Base-by-base conservation (phyloP, 2,888 invertebrate genomes). In the Agonopterix subpropinquella region DNA sequence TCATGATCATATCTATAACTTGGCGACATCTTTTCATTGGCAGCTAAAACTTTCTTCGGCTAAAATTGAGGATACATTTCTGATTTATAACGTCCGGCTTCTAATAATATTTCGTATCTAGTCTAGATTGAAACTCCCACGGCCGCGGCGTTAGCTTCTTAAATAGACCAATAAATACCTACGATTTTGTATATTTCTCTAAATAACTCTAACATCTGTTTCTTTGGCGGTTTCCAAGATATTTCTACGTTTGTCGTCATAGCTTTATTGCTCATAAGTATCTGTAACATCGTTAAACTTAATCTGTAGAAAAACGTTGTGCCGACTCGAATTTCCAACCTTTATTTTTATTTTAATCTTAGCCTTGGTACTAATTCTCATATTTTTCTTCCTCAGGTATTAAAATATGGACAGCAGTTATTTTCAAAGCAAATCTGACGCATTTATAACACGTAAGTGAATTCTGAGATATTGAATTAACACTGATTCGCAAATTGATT, bases 311-410 rank as follows among this genome's bases (percentile, higher is more conserved):
- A 28, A 28, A 5, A 28, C 28, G 0, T 28, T 7, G 7, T 28
- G 28, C 7, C 28, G 28, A 5, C 28, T 28, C 28, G 7, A 28
- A 28, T 28, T 28, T 28, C 28, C 28, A 7, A 28, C 7, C 7
- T 28, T 28, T 28, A 7, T 28, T 28, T 28, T 28, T 28, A 28
- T 28, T 28, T 28, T 28, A 28, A 28, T 28, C 28, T 5, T 28
- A 28, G 28, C 7, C 28, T 28, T 28, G 5, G 28, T 28, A 28
- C 44, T 56, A 37, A 58, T 47, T 47, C 37, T 8, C 36, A 41
- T 51, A 41, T 67, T 65, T 65, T 49, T 65, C 65, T 62, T 62
- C 79, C 75, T 36, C 83, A 81, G 80, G 83, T 82, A 82, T 67
- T 67, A 57, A 57, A 28, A 65, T 66, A 65, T 58, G 65, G 62